These are phyloP conservation scores for Myanophis thanlyinensis DNA, from an alignment of 2,113 vertebrate genomes.

Conservation along the genomic window DNA sequence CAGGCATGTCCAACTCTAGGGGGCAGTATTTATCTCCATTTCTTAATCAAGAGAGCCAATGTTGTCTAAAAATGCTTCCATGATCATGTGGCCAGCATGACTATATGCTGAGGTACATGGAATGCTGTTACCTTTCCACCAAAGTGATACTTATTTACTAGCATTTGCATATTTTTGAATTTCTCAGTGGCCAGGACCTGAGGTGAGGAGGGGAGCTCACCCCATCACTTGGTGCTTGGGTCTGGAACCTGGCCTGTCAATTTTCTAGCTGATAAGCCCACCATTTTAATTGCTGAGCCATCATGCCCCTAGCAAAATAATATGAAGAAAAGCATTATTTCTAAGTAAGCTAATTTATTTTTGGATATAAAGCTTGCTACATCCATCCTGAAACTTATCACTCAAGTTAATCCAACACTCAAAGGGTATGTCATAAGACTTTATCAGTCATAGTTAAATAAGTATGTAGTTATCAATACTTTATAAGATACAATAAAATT, in stretches of 20 bases:
- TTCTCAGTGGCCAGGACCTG: neutral
- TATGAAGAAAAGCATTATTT: neutral
- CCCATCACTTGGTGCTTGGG: neutral
- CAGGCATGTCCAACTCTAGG: too few relatives aligned
- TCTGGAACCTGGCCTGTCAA: neutral
- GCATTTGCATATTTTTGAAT: neutral
- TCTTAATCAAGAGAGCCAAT: neutral
- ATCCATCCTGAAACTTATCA: neutral
- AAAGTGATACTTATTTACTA: neutral
- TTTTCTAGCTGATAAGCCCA: neutral
- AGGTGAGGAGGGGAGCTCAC: neutral
- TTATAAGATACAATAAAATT: neutral
- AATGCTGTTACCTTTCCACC: neutral
- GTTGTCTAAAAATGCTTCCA: neutral
- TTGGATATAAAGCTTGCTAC: neutral
- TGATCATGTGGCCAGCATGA: neutral
- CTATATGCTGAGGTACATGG: neutral
- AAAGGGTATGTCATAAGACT: neutral
- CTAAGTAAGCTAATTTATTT: neutral
- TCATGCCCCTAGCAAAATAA: neutral
- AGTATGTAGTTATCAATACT: neutral
- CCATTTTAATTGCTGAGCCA: neutral
- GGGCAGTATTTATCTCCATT: neutral
- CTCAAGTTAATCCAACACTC: neutral
- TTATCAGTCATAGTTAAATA: neutral